These are phyloP conservation scores for Synergus itoensis DNA, from an alignment of 2,888 invertebrate species.

Conservation along the genomic window DNA sequence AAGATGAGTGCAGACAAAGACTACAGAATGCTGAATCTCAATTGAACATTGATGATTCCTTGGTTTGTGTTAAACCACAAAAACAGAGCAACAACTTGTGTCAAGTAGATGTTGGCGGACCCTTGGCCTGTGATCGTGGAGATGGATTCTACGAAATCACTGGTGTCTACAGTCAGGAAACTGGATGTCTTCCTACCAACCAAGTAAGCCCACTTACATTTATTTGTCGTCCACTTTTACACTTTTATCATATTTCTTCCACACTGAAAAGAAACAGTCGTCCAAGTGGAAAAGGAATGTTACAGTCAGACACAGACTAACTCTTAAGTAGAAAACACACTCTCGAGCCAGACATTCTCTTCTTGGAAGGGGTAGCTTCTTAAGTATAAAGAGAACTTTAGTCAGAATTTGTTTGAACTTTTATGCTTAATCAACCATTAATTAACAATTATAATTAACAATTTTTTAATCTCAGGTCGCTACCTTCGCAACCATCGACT, in stretches of 20 bases:
- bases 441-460: not conserved
- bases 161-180: slow-evolving; percentile 89
- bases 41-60: slow-evolving; percentile 82
- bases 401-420: not conserved
- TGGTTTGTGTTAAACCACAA: slow-evolving; percentile 84
- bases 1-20: slow-evolving; percentile 82
- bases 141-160: slow-evolving; percentile 85
- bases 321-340: not conserved
- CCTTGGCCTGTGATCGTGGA: slow-evolving; percentile 87
- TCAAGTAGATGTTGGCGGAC: slow-evolving; percentile 90
- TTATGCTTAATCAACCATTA: not conserved
- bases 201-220: slow-evolving; percentile 63
- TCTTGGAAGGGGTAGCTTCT: not conserved
- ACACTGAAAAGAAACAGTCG: not conserved
- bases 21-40: slow-evolving; percentile 81
- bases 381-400: not conserved
- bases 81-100: slow-evolving; percentile 86
- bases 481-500: slow-evolving; percentile 69
- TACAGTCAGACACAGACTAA: not conserved
- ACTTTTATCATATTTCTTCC: not conserved
- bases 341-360: not conserved
- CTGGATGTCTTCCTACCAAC: slow-evolving; percentile 80
- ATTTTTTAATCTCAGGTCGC: slow-evolving; percentile 64
- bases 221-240: not conserved
- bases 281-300: not conserved